These are phyloP conservation scores for Ceratosolen solmsi DNA, from an alignment of 1,140 invertebrate genomes.

Conservation along the genomic window DNA sequence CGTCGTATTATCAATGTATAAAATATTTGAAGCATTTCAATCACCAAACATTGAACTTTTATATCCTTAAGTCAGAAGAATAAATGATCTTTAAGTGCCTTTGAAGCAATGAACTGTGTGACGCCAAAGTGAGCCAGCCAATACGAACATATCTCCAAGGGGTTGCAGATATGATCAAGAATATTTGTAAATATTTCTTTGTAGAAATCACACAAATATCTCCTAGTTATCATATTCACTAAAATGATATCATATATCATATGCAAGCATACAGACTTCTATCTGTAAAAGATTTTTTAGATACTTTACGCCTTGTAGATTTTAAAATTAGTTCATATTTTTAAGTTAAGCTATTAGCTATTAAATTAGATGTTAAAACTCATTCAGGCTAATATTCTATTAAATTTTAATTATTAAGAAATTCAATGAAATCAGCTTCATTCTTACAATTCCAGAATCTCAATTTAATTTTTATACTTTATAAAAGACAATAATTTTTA, in stretches of 20 bases:
- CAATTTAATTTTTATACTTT: not conserved
- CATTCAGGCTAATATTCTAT: no score
- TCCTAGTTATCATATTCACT: not conserved
- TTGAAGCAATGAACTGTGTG: not conserved
- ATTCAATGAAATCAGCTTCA: no score
- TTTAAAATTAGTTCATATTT: not conserved
- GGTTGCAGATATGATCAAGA: not conserved
- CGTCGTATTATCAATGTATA: slow-evolving; percentile 88
- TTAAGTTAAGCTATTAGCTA: not conserved
- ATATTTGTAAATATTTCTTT: not conserved
- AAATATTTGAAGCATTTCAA: slow-evolving; percentile 84
- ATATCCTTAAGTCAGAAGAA: slow-evolving; percentile 74
- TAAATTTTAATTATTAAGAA: no score
- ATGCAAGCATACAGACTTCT: not conserved
- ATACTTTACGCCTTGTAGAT: not conserved
- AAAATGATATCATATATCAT: not conserved
- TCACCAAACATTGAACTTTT: slow-evolving; percentile 90
- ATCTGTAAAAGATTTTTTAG: slow-evolving; percentile 21
- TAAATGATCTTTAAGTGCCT: not conserved
- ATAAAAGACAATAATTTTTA: not conserved
- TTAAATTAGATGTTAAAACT: no score
- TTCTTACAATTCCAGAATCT: not conserved
- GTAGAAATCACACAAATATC: not conserved
- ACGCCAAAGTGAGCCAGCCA: not conserved
- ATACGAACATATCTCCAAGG: not conserved